A percentile compares a stretch with the other conserved stretches of the same genome.
Conservation (phyloP, 1,140 invertebrate species). For the Lepidurus packardi region DNA sequence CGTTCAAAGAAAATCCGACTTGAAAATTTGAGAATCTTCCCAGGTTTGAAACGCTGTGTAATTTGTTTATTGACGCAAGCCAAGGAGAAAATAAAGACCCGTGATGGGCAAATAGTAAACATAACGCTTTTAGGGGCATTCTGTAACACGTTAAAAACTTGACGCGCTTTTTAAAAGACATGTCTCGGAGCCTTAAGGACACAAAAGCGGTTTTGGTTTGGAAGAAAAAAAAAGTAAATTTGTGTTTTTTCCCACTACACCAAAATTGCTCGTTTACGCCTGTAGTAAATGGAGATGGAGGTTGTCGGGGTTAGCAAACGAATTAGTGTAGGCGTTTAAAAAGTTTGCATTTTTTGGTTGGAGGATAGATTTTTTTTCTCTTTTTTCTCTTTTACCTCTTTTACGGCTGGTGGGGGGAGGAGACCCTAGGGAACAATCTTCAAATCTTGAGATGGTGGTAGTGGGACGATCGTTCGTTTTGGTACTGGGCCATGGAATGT, state of each 20-base stretch:
- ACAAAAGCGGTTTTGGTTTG: not conserved
- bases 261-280: not conserved
- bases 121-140: conserved; percentile 12
- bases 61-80: conserved; percentile 15
- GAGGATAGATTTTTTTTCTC: not conserved
- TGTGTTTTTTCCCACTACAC: not conserved
- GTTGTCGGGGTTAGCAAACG: conserved; percentile 5
- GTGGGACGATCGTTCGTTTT: conserved; percentile 18
- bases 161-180: conserved; percentile 6
- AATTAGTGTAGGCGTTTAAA: not conserved
- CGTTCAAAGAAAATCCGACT: not conserved
- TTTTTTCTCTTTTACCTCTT: not conserved
- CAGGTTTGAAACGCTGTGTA: not conserved
- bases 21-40: not conserved
- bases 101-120: conserved; percentile 21
- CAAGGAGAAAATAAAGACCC: conserved; percentile 9
- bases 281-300: conserved; percentile 11
- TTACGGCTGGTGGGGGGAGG: not conserved
- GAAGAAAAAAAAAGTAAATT: not conserved
- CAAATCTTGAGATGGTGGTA: conserved; percentile 21
- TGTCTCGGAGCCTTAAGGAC: not conserved
- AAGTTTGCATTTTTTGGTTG: not conserved
- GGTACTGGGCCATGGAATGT: conserved; percentile 13
- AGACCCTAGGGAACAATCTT: conserved; percentile 5
- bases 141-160: conserved; percentile 15